Conservation (phyloP, 2,797 vertebrate genomes). For the Eulemur rubriventer region DNA sequence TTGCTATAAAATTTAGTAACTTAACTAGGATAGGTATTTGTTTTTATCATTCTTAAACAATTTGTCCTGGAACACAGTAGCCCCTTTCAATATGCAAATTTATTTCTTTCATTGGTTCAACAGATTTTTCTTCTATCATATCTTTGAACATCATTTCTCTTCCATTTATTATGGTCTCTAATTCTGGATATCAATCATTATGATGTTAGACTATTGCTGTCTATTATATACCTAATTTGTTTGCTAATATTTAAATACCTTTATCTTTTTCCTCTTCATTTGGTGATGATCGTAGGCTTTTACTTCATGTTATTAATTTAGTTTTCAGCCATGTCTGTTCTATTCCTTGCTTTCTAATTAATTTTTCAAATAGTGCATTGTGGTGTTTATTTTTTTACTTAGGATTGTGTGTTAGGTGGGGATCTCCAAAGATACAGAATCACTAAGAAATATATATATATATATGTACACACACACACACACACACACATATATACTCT, state of each 20-base stretch:
- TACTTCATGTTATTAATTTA: background rate
- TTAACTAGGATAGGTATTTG: background rate
- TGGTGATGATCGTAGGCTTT: background rate
- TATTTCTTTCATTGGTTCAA: background rate
- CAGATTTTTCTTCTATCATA: background rate
- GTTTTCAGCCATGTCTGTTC: background rate
- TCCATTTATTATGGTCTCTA: background rate
- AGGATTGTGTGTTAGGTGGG: background rate
- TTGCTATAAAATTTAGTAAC: background rate
- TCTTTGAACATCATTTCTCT: background rate
- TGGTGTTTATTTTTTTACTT: background rate
- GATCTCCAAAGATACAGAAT: background rate
- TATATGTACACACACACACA: too few species aligned
- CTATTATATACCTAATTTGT: background rate
- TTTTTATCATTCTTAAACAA: background rate
- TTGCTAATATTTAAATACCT: background rate
- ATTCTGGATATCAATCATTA: background rate
- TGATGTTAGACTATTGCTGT: background rate
- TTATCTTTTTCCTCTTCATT: background rate
- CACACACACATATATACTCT: background rate
- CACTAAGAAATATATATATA: background rate
- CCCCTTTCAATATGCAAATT: background rate
- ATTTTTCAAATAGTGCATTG: background rate
- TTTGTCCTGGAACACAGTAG: background rate
- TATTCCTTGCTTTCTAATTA: background rate